Conservation (phyloP, 2,888 invertebrate genomes). For the Mystacides longicornis region DNA sequence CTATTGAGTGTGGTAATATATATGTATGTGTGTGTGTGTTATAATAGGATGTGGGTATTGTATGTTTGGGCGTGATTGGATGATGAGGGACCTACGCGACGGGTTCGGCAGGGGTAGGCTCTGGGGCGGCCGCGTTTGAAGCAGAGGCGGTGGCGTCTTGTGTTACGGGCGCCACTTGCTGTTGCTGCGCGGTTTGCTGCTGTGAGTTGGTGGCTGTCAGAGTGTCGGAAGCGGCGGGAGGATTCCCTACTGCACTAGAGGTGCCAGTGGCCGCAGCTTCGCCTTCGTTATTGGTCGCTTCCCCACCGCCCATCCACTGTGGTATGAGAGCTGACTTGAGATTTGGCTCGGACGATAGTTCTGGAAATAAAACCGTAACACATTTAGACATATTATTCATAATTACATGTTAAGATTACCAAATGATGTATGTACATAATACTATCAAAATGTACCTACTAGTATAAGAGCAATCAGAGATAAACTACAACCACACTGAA, state of each 20-base stretch:
- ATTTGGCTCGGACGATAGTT: conserved; percentile 19
- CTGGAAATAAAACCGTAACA: conserved; percentile 17
- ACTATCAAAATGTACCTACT: no score
- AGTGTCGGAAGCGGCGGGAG: not conserved
- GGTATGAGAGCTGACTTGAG: conserved; percentile 22
- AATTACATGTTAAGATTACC: not conserved
- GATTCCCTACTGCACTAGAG: conserved; percentile 1
- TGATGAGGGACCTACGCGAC: not conserved
- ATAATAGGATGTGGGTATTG: not conserved
- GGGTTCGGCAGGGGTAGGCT: not conserved
- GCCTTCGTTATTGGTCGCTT: conserved; percentile 5
- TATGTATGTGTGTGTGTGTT: not conserved
- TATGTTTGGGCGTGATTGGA: not conserved
- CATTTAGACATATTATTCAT: no score
- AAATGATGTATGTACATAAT: no score
- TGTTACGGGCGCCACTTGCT: not conserved
- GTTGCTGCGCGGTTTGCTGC: not conserved
- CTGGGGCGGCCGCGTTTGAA: not conserved
- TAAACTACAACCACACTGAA: no score
- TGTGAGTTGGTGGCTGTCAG: not conserved
- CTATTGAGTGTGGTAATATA: not conserved
- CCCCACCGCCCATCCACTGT: conserved; percentile 20
- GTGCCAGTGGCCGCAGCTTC: conserved; percentile 11
- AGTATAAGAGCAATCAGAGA: no score
- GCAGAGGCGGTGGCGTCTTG: conserved; percentile 3